Conservation (phyloP, 1,140 invertebrate species). For the Trichomalopsis sarcophagae region DNA sequence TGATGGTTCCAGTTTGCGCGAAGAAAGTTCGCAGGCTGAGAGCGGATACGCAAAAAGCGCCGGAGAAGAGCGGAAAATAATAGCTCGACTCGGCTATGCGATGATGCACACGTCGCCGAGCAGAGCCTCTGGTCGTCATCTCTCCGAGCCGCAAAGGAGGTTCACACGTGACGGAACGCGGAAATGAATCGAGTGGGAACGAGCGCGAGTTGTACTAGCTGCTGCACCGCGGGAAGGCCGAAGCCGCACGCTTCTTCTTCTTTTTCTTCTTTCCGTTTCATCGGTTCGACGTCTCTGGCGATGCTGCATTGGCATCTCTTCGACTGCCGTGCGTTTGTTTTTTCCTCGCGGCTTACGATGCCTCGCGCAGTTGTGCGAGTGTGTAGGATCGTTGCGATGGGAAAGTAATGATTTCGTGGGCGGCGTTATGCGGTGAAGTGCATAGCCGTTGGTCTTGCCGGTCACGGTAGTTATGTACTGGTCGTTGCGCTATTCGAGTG, state of each 20-base stretch:
- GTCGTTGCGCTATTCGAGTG: too few species aligned
- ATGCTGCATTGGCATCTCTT: background rate
- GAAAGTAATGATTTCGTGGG: background rate
- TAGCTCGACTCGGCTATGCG: background rate
- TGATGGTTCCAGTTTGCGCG: too few species aligned
- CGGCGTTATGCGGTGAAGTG: too few species aligned
- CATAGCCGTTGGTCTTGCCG: too few species aligned
- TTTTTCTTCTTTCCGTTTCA: slow-evolving; percentile 38
- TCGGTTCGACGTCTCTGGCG: slow-evolving; percentile 11
- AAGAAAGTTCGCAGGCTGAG: too few species aligned
- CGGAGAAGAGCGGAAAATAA: background rate
- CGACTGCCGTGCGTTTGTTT: background rate
- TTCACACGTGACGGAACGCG: slow-evolving; percentile 66
- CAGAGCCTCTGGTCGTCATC: slow-evolving; percentile 5
- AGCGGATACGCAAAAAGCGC: background rate
- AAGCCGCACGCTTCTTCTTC: background rate
- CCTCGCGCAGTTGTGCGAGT: background rate
- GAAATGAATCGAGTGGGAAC: slow-evolving; percentile 59
- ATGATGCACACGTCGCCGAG: background rate
- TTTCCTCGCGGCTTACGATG: background rate
- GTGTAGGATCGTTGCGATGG: background rate
- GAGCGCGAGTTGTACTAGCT: slow-evolving; percentile 23
- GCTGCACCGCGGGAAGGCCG: background rate
- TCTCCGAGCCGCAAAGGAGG: slow-evolving; percentile 39
- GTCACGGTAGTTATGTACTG: too few species aligned